Percentiles rank a stretch among this genome's conserved stretches.
Conservation (phyloP, 2,888 invertebrate genomes). For the Ophion obscuratus region DNA sequence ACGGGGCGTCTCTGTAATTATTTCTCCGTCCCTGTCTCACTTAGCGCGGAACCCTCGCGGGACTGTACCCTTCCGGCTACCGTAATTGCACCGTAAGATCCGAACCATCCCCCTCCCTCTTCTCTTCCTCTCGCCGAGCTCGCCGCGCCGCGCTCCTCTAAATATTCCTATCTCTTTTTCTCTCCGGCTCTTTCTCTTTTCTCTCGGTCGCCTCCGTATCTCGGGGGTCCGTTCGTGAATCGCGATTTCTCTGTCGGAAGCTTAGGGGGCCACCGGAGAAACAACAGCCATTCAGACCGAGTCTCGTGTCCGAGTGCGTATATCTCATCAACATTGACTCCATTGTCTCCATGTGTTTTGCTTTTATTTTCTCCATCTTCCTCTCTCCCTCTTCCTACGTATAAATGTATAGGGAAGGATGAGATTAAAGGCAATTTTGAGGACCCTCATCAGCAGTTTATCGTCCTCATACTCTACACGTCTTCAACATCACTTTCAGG, state of each 20-base stretch:
- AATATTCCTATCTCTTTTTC: background rate
- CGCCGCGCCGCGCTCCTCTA: slow-evolving; percentile 3
- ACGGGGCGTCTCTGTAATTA: slow-evolving; percentile 83
- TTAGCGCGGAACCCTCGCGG: slow-evolving; percentile 67
- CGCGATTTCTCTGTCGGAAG: slow-evolving; percentile 71
- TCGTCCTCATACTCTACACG: no score
- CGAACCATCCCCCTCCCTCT: slow-evolving; percentile 44
- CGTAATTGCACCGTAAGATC: slow-evolving; percentile 74
- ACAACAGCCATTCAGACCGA: slow-evolving; percentile 43
- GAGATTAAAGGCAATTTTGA: no score
- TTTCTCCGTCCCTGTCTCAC: slow-evolving; percentile 79
- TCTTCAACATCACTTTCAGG: no score
- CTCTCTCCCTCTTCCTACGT: no score
- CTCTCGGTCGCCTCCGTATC: slow-evolving; percentile 68
- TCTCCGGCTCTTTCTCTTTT: slow-evolving; percentile 10
- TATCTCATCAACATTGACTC: slow-evolving; percentile 52
- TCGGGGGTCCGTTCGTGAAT: slow-evolving; percentile 72
- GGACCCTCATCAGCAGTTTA: no score
- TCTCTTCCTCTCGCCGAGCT: background rate
- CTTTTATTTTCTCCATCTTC: background rate
- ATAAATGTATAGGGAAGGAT: no score
- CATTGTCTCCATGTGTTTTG: slow-evolving; percentile 53
- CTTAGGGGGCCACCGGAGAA: slow-evolving; percentile 50
- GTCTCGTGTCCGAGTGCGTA: slow-evolving; percentile 9
- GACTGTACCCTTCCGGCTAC: slow-evolving; percentile 79